A percentile compares a stretch with the other conserved stretches of the same genome.
Evolutionary conservation across 2,113 vertebrate genomes (phyloP).

Genomic region (Urocynchramus pylzowi): DNA sequence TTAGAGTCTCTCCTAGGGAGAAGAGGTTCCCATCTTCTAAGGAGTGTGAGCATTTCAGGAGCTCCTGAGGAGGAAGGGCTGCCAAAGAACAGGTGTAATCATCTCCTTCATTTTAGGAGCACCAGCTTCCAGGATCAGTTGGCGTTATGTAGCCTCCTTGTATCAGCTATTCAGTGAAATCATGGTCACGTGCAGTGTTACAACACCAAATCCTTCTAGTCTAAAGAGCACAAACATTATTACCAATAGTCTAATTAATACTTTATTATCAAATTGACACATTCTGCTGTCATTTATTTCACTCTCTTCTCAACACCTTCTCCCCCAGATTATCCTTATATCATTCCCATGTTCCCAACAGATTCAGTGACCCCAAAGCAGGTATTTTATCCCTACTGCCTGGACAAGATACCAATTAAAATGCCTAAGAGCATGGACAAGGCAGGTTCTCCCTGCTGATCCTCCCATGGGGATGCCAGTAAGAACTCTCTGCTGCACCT

Average conservation of each 20-base stretch:
- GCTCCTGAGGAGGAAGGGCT: not conserved
- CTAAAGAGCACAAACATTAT: not conserved
- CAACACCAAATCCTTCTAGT: not conserved
- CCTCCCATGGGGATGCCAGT: not conserved
- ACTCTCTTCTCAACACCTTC: not conserved
- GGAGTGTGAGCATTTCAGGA: not conserved
- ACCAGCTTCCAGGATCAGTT: not conserved
- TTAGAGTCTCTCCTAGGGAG: not conserved
- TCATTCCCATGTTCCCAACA: not conserved
- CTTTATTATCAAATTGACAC: not conserved
- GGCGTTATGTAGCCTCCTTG: not conserved
- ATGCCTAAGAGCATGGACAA: not conserved
- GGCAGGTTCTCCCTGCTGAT: not conserved
- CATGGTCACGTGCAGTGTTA: not conserved
- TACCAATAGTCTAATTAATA: not conserved
- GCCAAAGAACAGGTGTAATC: not conserved
- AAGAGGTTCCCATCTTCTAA: not conserved
- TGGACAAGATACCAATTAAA: not conserved
- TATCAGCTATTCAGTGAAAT: not conserved
- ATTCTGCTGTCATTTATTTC: not conserved
- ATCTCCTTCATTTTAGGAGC: not conserved
- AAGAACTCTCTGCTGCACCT: not conserved
- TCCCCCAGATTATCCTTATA: not conserved
- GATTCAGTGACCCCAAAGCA: not conserved
- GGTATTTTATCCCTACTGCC: not conserved